Evolutionary conservation across 2,113 vertebrate genomes (phyloP), one percentile per base, ranked within the genome.

Genomic region (Sisor rabdophorus): DNA sequence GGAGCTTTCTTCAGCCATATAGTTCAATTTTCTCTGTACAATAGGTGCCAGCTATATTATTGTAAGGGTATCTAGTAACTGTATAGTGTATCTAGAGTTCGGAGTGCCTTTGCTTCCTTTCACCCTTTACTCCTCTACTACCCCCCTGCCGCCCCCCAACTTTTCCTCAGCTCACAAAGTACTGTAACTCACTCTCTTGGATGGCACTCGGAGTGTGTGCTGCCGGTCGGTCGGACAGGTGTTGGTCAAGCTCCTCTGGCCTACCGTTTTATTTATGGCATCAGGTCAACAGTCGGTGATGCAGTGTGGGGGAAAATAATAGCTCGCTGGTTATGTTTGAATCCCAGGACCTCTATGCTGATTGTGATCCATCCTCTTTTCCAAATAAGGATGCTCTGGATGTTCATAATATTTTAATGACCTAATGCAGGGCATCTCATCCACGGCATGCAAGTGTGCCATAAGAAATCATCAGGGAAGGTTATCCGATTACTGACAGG

Each of bases 61-160:
- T 97, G 95, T 96, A 98, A 96, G 92, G 93, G 96, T 94, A 96
- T 95, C 93, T 98, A 96, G 95, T 94, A 90, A 94, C 69, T 97
- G 95, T 98, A 96, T 98, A 98, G 95, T 98, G 94, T 96, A 97
- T 95, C 94, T 95, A 98, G 95, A 95, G 96, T 97, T 98, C 97
- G 94, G 95, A 98, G 96, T 98, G 96, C 96, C 96, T 98, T 98
- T 94, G 95, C 94, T 96, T 95, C 95, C 94, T 93, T 95, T 91
- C 86, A 88, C 91, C 90, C 93, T 36, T 7, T 89, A 87, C 82
- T 48, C 7, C 19, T 2, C 11, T 9, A 1, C 36, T 3, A 6
- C 4, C 30, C 12, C 76, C 61, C 78, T 73, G 74, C 52, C 26
- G 64, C 55, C 68, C 84, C 56, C 71, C 73, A 75, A 15, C 78